These are phyloP conservation scores for Sisyra nigra DNA, from an alignment of 2,888 invertebrate genomes.

Conservation along the genomic window DNA sequence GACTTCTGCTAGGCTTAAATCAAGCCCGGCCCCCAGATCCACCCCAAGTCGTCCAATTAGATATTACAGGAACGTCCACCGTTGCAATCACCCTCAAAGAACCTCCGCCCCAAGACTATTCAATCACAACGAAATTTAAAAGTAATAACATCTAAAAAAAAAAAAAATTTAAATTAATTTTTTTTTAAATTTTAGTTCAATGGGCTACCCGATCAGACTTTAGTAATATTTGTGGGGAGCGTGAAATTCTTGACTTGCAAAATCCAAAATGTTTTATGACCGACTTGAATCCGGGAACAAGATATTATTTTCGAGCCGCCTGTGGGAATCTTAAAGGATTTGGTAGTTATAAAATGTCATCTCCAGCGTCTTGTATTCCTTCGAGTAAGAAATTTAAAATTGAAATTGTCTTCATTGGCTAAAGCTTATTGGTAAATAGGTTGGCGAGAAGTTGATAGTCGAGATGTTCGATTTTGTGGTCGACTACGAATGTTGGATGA, in stretches of 20 bases:
- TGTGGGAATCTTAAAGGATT: slow-evolving; percentile 89
- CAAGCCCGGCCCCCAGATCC: slow-evolving; percentile 70
- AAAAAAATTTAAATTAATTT: background rate
- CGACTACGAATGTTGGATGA: slow-evolving; percentile 56
- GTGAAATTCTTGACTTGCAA: slow-evolving; percentile 55
- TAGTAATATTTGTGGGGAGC: slow-evolving; percentile 60
- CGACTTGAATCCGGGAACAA: slow-evolving; percentile 69
- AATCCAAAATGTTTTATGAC: slow-evolving; percentile 42
- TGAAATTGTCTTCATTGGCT: slow-evolving; percentile 1
- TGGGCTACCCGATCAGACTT: slow-evolving; percentile 85
- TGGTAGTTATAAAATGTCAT: slow-evolving; percentile 59
- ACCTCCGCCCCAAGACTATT: slow-evolving; percentile 52
- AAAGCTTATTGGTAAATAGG: slow-evolving; percentile 29
- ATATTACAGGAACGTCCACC: slow-evolving; percentile 56
- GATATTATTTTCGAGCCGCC: slow-evolving; percentile 81
- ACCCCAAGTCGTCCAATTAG: slow-evolving; percentile 63
- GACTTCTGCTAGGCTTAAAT: slow-evolving; percentile 74
- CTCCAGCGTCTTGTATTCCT: slow-evolving; percentile 73
- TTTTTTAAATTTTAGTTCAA: slow-evolving; percentile 50
- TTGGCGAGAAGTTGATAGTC: slow-evolving; percentile 72
- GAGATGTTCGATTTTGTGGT: slow-evolving; percentile 44
- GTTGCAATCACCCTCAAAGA: slow-evolving; percentile 49
- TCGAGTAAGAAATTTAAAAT: slow-evolving; percentile 51
- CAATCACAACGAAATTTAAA: slow-evolving; percentile 82
- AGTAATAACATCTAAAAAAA: slow-evolving; percentile 34